Evolutionary conservation across 2,797 vertebrate genomes (phyloP), one percentile per base, ranked within the genome.

Genomic region (Sciurus carolinensis): DNA sequence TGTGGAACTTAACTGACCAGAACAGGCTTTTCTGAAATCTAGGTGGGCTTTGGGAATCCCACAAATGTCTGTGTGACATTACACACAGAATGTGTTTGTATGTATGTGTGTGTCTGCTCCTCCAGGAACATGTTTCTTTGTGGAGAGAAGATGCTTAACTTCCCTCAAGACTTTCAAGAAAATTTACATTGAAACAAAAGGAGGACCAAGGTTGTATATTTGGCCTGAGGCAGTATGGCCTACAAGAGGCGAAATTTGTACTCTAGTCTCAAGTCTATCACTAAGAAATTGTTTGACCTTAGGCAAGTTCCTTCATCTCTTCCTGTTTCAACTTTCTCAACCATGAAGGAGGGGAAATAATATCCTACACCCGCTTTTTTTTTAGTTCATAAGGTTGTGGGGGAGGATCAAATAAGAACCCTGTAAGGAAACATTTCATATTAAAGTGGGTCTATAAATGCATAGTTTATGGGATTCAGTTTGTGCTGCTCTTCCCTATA

Each of bases 321-420:
- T 83, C 39, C 14, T 50, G 73, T 95, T 79, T 95, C 83, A 62
- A 44, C 86, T 95, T 96, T 88, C 88, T 95, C 87, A 67, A 69
- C 69, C 96, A 92, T 92, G 75, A 96, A 96, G 76, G 91, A 18
- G 71, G 66, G 39, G 71, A 92, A 84, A 80, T 83, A 89, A 96
- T 83, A 95, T n/a, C 69, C 66, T 72, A 82, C 82, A 91, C 92
- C 85, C 95, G 95, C 59, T 62, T 72, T 47, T 88, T 87, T 12
- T 82, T 83, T 39, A 95, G 59, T 47, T 91, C 88, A 44, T 15
- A 75, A 13, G 24, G 9, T 30, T 28, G 33, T 44, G 10, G 24
- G 13, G 33, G 47, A 91, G 47, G 75, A 92, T 88, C 81, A 95
- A 92, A 93, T 50, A 88, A 86, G 69, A 88, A 85, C 36, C 36